A percentile compares a stretch with the other conserved stretches of the same genome.
These are phyloP conservation scores for Microvelia longipes DNA, from an alignment of 1,140 invertebrate genomes.

Conservation along the genomic window DNA sequence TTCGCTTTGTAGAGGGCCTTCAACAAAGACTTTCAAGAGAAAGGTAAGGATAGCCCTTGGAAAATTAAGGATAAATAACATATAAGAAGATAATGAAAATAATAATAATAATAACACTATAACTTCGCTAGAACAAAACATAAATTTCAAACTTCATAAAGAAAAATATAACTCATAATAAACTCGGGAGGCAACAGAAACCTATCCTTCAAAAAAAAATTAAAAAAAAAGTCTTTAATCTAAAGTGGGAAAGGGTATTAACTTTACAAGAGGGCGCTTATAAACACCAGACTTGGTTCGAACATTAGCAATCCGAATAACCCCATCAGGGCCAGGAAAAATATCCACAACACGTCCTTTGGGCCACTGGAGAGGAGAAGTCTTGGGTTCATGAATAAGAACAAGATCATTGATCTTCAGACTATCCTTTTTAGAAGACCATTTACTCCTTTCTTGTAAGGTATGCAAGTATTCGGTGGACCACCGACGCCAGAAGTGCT, in stretches of 20 bases:
- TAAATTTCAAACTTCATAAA: too few relatives aligned
- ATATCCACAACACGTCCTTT: slow-evolving; percentile 14
- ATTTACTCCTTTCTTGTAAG: slow-evolving; percentile 11
- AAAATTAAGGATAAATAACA: too few relatives aligned
- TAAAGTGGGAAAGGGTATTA: not conserved
- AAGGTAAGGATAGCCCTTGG: too few relatives aligned
- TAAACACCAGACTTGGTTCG: not conserved
- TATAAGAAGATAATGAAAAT: too few relatives aligned
- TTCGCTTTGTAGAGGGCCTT: too few relatives aligned
- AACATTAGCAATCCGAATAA: not conserved
- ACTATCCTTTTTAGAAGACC: slow-evolving; percentile 2
- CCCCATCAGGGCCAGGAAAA: not conserved
- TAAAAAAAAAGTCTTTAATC: too few relatives aligned
- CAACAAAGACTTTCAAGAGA: too few relatives aligned
- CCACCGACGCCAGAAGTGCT: slow-evolving; percentile 16
- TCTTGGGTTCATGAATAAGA: not conserved
- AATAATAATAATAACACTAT: too few relatives aligned
- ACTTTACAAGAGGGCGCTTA: not conserved
- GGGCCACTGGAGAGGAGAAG: not conserved
- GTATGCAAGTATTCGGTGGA: slow-evolving; percentile 9
- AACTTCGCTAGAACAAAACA: too few relatives aligned
- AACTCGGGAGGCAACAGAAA: too few relatives aligned
- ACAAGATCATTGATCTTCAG: slow-evolving; percentile 10
- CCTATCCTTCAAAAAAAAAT: too few relatives aligned
- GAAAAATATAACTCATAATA: too few relatives aligned